Evolutionary conservation across 2,888 invertebrate genomes (phyloP), one percentile per base, ranked within the genome.

Genomic region (Incurvaria masculella): DNA sequence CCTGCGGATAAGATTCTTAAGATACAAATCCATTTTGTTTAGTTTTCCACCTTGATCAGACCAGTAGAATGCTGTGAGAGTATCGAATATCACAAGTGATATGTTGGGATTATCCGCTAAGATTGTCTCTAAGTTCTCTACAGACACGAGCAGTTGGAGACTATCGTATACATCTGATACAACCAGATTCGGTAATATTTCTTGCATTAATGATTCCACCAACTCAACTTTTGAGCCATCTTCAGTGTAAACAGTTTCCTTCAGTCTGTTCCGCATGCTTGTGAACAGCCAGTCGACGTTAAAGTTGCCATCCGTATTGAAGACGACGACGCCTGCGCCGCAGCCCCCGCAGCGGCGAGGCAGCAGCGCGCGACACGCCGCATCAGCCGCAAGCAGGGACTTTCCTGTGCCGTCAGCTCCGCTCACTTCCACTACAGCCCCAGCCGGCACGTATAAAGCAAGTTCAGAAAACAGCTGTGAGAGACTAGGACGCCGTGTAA

Each of bases 51-150:
- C 62, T 63, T 71, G 74, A 60, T 81, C 80, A 42, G 72, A 72
- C 81, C 81, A 81, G 59, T 80, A 81, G 61, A 75, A 81, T 54
- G 80, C 73, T 53, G 73, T 68, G 33, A 80, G 52, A 40, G 72
- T 73, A 54, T 81, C 69, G 56, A 80, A 61, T 47, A 79, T 56
- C 39, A 80, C 46, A 11, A 81, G 51, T 49, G 72, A 65, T 54
- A 76, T 66, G 55, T 71, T 68, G 23, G 62, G 55, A 56, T 76
- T 54, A 53, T 66, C 59, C 18, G 63, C 52, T 49, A 80, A 58
- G 41, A 76, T 56, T 49, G 60, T 70, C 59, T 78, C 79, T 43
- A 81, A 59, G 49, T 70, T 71, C 50, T 71, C 63, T 52, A 80
- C 66, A 41, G 72, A 72, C 10, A 66, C 61, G 51, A 70, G 64